phyloP scores from a whole-genome alignment of 2,797 vertebrate species.

The Catostomus latipinnis region DNA sequence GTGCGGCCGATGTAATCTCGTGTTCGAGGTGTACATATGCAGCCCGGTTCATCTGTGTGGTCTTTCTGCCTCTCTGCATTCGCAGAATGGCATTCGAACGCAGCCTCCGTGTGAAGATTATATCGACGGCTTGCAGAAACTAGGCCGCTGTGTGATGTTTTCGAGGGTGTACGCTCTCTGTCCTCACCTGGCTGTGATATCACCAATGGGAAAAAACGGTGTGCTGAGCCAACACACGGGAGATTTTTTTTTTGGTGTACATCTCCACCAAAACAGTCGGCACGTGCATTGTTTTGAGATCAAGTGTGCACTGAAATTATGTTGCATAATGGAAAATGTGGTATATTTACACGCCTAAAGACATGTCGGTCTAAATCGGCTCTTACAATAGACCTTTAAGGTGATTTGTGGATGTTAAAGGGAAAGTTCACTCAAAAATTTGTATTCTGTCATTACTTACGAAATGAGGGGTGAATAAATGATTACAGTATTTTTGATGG shows the following conservation, averaged over 20 bases:
- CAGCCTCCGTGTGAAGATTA: slow-evolving; percentile 68
- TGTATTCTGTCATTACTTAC: too few species aligned
- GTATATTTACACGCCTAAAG: neutral
- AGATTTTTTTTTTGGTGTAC: slow-evolving; percentile 4
- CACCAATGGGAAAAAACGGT: neutral
- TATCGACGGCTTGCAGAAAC: slow-evolving; percentile 73
- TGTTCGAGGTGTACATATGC: slow-evolving; percentile 30
- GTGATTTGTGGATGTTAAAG: neutral
- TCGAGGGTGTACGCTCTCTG: slow-evolving; percentile 70
- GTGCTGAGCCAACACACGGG: neutral
- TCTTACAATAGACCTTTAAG: neutral
- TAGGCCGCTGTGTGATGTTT: slow-evolving; percentile 76
- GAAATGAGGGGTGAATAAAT: too few species aligned
- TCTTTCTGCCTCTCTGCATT: slow-evolving; percentile 33
- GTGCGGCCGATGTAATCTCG: slow-evolving; percentile 62
- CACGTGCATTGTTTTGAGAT: too few species aligned
- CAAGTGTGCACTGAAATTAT: neutral
- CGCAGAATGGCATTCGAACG: slow-evolving; percentile 24
- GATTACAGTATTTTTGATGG: too few species aligned
- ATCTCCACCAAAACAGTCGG: neutral
- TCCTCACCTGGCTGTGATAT: slow-evolving; percentile 67
- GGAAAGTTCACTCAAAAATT: too few species aligned
- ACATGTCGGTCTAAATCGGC: neutral
- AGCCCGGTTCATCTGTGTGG: slow-evolving; percentile 55
- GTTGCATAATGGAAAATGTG: slow-evolving; percentile 27